Base-by-base conservation (phyloP, 2,888 invertebrate genomes). In the Torymus aiolomorphi region DNA sequence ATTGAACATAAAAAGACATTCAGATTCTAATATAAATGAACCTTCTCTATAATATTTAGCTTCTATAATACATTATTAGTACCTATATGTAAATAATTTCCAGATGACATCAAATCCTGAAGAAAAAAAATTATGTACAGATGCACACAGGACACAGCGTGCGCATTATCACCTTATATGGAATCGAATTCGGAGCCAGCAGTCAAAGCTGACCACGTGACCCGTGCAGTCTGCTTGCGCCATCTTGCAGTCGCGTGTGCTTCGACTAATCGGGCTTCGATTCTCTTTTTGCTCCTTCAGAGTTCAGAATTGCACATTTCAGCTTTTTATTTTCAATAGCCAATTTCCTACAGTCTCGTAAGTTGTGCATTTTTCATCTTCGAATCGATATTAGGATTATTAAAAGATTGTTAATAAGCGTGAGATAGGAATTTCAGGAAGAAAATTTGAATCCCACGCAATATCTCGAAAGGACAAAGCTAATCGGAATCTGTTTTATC, bases 91-190 rank as follows among this genome's bases (percentile, higher is more conserved):
- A 3, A 5, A 31, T 3, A 2, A 31, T 42, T 42, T 42, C 8
- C 8, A 42, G 8, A 42, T 42, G 8, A 1, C 1, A 42, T 8
- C 8, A 42, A 42, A 42, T 10, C 8, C 42, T 42, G 42, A 5
- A 10, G 8, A 10, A 42, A 42, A 42, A 5, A 42, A 42, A 42
- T 42, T 5, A 42, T 31, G 18, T 54, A 16, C 54, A 67, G 12
- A 61, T 74, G 49, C 52, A 49, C 20, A 52, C 61, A 54, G n/a
- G n/a, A n/a, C 20, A 20, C 20, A 20, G 20, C 14, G 51, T 67
- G 71, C 56, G 59, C 73, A 70, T 79, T 80, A 84, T 82, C 62
- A 74, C 86, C 87, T 85, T 86, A 88, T 86, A 88, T 85, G 88
- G 88, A 85, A 86, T 86, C 83, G 84, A 86, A 86, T 86, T 83